phyloP scores from a whole-genome alignment of 2,888 invertebrate genomes.

The Mystacides longicornis region DNA sequence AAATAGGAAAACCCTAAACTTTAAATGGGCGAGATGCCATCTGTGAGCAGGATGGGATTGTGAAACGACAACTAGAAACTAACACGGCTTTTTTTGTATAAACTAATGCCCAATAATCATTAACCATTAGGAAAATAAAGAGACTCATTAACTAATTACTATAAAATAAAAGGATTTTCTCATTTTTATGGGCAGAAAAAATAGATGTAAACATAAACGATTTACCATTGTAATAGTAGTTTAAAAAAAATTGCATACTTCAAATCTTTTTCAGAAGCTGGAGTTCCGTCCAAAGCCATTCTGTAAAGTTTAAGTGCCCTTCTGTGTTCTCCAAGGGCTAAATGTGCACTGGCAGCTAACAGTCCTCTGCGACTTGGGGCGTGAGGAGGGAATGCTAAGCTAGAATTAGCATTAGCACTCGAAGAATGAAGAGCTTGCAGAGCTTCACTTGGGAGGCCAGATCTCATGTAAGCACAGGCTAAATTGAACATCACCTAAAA shows the following conservation, averaged over 20 bases:
- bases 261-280: conserved; percentile 86
- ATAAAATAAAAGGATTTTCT: too few relatives aligned
- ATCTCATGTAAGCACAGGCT: conserved; percentile 89
- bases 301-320: conserved; percentile 96
- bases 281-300: conserved; percentile 97
- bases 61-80: too few relatives aligned
- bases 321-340: conserved; percentile 62
- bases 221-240: too few relatives aligned
- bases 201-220: too few relatives aligned
- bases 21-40: too few relatives aligned
- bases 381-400: conserved; percentile 15
- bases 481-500: conserved; percentile 87
- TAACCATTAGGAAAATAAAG: too few relatives aligned
- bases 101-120: too few relatives aligned
- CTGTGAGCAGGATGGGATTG: too few relatives aligned
- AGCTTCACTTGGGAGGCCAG: conserved; percentile 93
- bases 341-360: conserved; percentile 21
- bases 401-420: conserved; percentile 9
- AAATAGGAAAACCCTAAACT: too few relatives aligned
- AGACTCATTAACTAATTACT: too few relatives aligned
- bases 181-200: too few relatives aligned
- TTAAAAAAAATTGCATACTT: conserved; percentile 59
- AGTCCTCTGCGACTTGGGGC: conserved; percentile 19
- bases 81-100: too few relatives aligned
- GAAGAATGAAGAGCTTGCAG: conserved; percentile 59